phyloP scores from a whole-genome alignment of 2,113 vertebrate species.

The Phodopus roborovskii region DNA sequence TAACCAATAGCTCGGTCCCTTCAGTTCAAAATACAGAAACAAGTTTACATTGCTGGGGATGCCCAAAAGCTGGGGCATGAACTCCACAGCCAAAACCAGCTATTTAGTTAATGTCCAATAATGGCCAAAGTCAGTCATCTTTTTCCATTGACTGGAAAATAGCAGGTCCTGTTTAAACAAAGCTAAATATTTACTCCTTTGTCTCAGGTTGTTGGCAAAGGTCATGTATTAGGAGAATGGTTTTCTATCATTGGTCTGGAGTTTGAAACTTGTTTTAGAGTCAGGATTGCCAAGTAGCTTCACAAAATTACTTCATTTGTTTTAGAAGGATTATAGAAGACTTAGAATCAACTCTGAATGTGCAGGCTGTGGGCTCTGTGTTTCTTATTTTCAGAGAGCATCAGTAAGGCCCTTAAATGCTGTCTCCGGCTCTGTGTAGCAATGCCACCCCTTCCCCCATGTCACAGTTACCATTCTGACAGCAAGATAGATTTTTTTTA shows the following conservation, averaged over 20 bases:
- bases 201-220: background rate
- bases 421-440: background rate
- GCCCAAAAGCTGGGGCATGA: background rate
- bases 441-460: background rate
- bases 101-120: background rate
- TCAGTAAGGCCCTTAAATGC: fast-evolving
- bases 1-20: background rate
- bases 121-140: background rate
- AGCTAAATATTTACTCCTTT: background rate
- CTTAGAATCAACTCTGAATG: background rate
- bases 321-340: background rate
- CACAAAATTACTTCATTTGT: background rate
- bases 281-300: too few relatives aligned
- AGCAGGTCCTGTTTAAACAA: background rate
- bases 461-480: background rate
- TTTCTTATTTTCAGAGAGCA: background rate
- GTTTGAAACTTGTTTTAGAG: background rate
- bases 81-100: background rate
- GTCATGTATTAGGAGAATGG: background rate
- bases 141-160: background rate
- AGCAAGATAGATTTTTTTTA: slow-evolving; percentile 55
- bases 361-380: background rate
- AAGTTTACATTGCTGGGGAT: background rate
- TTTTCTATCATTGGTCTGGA: background rate
- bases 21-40: background rate